These are phyloP conservation scores for Scyliorhinus canicula DNA, from an alignment of 2,797 vertebrate species.

Conservation along the genomic window DNA sequence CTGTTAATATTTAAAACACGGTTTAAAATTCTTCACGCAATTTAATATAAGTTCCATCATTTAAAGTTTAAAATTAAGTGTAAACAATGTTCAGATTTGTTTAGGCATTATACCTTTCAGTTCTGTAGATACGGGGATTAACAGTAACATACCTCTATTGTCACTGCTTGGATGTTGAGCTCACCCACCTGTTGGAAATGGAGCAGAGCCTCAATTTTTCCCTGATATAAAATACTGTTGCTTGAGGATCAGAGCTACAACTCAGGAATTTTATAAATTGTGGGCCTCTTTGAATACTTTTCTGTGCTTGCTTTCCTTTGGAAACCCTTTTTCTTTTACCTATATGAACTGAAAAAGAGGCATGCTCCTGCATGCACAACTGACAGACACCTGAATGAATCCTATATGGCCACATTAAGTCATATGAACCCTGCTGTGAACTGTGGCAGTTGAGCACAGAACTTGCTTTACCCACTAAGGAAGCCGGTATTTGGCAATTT, in stretches of 20 bases:
- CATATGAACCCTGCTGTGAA: constrained; percentile 64
- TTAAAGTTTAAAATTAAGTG: constrained; percentile 17
- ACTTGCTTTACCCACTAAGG: constrained; percentile 73
- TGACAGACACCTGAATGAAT: constrained; percentile 56
- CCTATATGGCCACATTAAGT: constrained; percentile 65
- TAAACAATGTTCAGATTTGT: constrained; percentile 37
- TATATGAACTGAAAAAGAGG: constrained; percentile 81
- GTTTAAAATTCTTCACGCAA: neutral
- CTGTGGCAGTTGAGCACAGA: constrained; percentile 55
- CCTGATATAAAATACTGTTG: constrained; percentile 41
- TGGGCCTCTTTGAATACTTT: constrained; percentile 50
- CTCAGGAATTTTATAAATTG: constrained; percentile 51
- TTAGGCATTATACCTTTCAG: constrained; percentile 39
- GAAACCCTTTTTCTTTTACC: constrained; percentile 76
- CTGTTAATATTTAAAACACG: neutral
- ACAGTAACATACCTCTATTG: constrained; percentile 46
- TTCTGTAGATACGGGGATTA: constrained; percentile 31
- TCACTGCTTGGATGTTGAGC: neutral
- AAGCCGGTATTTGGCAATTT: constrained; percentile 84
- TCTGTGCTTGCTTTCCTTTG: constrained; percentile 50
- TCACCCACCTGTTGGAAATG: neutral
- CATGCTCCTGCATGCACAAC: constrained; percentile 56
- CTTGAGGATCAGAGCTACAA: constrained; percentile 42
- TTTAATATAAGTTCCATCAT: neutral
- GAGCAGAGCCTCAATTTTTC: constrained; percentile 39